A percentile compares a stretch with the other conserved stretches of the same genome.
Conservation (phyloP, 2,888 invertebrate species). For the Candidula unifasciata region DNA sequence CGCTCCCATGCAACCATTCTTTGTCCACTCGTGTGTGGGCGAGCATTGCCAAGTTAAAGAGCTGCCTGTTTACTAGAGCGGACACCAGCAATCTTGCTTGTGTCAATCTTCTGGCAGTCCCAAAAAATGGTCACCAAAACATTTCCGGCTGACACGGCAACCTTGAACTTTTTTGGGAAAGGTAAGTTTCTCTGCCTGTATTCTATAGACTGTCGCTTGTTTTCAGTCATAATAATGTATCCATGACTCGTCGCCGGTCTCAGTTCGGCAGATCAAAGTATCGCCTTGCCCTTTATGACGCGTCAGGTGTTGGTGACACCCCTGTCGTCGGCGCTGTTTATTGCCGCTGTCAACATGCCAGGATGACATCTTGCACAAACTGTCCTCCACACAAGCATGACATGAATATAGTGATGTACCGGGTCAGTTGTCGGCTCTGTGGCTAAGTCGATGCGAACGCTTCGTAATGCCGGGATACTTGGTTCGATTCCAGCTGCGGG, state of each 20-base stretch:
- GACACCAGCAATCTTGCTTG: background rate
- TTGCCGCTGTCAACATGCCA: background rate
- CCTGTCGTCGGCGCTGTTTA: background rate
- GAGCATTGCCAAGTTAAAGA: background rate
- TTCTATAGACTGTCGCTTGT: constrained; percentile 12
- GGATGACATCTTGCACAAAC: background rate
- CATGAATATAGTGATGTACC: background rate
- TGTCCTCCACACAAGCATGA: background rate
- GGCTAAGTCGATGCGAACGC: too few species aligned
- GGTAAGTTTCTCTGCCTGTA: background rate
- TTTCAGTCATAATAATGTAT: background rate
- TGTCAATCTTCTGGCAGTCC: background rate
- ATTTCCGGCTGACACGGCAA: background rate
- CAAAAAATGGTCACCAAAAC: background rate
- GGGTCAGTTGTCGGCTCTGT: too few species aligned
- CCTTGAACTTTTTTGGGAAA: background rate
- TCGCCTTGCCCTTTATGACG: background rate
- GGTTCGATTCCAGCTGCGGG: too few species aligned
- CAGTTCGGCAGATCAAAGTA: background rate
- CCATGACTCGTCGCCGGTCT: background rate
- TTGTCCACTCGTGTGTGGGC: background rate
- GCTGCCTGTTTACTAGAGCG: background rate
- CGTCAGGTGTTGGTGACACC: background rate
- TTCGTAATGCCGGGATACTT: too few species aligned
- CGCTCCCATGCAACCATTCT: background rate